These are phyloP conservation scores for Acronicta psi DNA, from an alignment of 2,888 invertebrate species.

Conservation along the genomic window DNA sequence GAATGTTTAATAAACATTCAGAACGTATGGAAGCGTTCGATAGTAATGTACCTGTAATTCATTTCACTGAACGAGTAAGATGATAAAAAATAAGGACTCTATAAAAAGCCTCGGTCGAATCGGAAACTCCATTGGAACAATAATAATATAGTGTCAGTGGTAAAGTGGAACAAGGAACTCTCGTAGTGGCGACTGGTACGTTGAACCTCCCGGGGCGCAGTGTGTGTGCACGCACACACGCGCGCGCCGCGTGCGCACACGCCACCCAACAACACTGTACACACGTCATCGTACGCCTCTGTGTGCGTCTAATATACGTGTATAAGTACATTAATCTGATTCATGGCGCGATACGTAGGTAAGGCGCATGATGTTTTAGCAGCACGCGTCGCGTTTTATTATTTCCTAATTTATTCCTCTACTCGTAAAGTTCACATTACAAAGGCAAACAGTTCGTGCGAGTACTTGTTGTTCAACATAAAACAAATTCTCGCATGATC, in stretches of 20 bases:
- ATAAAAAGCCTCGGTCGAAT: constrained; percentile 68
- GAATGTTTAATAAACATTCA: neutral
- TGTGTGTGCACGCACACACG: constrained; percentile 68
- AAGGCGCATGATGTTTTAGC: constrained; percentile 63
- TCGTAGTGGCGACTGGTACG: constrained; percentile 86
- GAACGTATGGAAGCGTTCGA: constrained; percentile 2
- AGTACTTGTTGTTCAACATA: constrained; percentile 36
- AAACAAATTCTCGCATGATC: constrained; percentile 49
- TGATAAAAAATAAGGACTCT: constrained; percentile 64
- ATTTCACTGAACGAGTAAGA: constrained; percentile 15
- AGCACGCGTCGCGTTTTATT: constrained; percentile 42
- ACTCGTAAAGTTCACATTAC: constrained; percentile 42
- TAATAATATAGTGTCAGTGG: constrained; percentile 87
- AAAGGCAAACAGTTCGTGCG: constrained; percentile 10
- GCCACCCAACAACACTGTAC: constrained; percentile 33
- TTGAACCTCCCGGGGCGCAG: constrained; percentile 79
- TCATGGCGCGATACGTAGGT: constrained; percentile 74
- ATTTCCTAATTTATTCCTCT: constrained; percentile 39
- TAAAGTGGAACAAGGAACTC: constrained; percentile 89
- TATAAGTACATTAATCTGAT: constrained; percentile 78
- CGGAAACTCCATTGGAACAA: constrained; percentile 84
- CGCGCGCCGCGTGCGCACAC: constrained; percentile 53
- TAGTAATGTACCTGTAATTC: neutral
- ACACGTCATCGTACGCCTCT: constrained; percentile 46
- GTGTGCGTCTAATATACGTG: constrained; percentile 67